A percentile compares a stretch with the other conserved stretches of the same genome.
Evolutionary conservation across 2,797 vertebrate species (phyloP).

Genomic region (Mus minutoides): DNA sequence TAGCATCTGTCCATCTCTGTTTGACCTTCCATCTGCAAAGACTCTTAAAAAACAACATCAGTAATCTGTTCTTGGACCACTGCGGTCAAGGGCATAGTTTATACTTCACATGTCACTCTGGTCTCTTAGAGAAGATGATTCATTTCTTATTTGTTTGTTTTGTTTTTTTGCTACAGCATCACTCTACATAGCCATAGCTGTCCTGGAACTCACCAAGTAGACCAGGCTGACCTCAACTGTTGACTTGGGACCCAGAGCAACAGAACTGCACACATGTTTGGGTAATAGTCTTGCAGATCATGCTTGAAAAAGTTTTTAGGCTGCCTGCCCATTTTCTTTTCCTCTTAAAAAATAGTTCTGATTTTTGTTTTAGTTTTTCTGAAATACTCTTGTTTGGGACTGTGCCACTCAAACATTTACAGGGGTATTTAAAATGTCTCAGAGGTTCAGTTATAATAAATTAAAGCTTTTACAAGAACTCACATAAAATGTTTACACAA

Average conservation of each 20-base stretch:
- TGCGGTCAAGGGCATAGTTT: neutral
- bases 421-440: neutral
- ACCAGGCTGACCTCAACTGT: neutral
- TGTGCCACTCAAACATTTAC: neutral
- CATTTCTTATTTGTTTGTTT: neutral
- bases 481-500: neutral
- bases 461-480: neutral
- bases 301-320: neutral
- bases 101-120: neutral
- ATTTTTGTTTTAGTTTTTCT: slow-evolving; percentile 20
- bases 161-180: neutral
- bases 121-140: neutral
- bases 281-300: neutral
- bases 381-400: neutral
- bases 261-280: neutral
- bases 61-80: neutral
- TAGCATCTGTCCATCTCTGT: neutral
- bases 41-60: neutral
- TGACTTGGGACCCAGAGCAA: neutral
- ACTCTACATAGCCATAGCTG: too few relatives aligned
- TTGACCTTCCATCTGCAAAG: neutral
- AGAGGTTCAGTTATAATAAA: neutral
- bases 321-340: neutral
- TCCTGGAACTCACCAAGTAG: neutral
- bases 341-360: neutral